Percentiles rank a stretch among this genome's conserved stretches.
Conservation (phyloP, 35 echinoderm and acorn worm species). For the Apostichopus californicus region DNA sequence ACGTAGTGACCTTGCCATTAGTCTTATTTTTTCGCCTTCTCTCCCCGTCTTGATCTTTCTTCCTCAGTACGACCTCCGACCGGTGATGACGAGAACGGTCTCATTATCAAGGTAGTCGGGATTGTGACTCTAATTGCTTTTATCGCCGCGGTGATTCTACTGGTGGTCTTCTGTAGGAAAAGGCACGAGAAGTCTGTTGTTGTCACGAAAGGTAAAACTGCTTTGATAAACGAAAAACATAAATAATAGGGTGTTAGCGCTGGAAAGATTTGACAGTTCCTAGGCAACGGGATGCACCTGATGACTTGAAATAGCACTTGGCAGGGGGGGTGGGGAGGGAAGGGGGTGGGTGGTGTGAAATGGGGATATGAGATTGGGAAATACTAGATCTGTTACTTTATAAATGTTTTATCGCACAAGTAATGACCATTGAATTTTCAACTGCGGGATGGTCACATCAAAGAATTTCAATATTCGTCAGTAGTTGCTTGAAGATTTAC, state of each 20-base stretch:
- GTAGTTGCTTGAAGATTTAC: too few species aligned
- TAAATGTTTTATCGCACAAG: too few species aligned
- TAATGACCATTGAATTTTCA: too few species aligned
- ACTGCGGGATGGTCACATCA: too few species aligned
- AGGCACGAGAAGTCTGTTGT: slow-evolving; percentile 15
- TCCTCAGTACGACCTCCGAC: background rate
- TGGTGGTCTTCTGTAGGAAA: slow-evolving; percentile 9
- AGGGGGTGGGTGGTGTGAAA: background rate
- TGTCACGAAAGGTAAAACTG: slow-evolving; percentile 19
- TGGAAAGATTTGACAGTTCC: too few species aligned
- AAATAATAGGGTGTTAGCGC: too few species aligned
- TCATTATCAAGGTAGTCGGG: background rate
- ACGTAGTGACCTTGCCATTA: background rate
- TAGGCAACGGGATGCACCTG: too few species aligned
- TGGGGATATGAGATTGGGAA: too few species aligned
- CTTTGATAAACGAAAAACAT: too few species aligned
- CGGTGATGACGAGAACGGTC: background rate
- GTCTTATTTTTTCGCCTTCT: background rate
- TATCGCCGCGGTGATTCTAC: background rate
- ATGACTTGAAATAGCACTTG: background rate
- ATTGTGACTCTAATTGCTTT: background rate
- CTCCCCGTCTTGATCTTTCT: background rate
- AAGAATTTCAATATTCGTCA: too few species aligned
- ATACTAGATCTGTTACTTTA: too few species aligned
- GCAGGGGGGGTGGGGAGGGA: background rate